Conservation (phyloP, 2,797 vertebrate genomes). For the Sebastes hubbsi region DNA sequence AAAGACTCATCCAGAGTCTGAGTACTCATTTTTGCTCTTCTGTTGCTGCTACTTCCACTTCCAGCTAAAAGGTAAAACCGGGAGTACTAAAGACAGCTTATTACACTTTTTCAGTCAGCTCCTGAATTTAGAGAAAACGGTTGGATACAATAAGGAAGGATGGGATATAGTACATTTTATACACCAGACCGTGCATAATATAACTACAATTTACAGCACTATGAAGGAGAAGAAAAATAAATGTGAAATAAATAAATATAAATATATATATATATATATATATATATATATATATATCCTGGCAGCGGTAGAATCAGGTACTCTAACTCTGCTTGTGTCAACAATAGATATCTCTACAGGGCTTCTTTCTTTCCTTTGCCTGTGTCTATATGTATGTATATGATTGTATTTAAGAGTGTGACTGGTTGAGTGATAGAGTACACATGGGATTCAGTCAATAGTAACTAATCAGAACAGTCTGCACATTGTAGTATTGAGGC, state of each 20-base stretch:
- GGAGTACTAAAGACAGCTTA: background rate
- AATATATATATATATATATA: too few relatives aligned
- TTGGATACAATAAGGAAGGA: background rate
- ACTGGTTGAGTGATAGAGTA: constrained; percentile 18
- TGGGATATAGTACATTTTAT: background rate
- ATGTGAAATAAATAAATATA: too few relatives aligned
- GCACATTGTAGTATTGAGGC: background rate
- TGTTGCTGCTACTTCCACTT: constrained; percentile 3
- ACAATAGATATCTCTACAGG: constrained; percentile 9
- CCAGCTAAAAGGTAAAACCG: constrained; percentile 7
- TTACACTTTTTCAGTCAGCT: background rate
- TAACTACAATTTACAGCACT: too few relatives aligned
- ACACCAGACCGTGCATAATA: background rate
- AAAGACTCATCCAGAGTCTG: constrained; percentile 11
- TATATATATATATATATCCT: too few relatives aligned
- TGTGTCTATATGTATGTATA: background rate
- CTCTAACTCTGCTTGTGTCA: constrained; percentile 34
- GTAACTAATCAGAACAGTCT: constrained; percentile 1
- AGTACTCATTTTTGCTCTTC: background rate
- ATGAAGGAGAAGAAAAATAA: too few relatives aligned
- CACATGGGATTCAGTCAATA: constrained; percentile 22
- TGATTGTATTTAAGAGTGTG: constrained; percentile 7
- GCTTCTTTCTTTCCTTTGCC: background rate
- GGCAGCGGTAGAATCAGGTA: background rate
- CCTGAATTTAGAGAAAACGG: background rate